Evolutionary conservation across 2,888 invertebrate species (phyloP), one percentile per base, ranked within the genome.

Genomic region (Hemistola chrysoprasaria): DNA sequence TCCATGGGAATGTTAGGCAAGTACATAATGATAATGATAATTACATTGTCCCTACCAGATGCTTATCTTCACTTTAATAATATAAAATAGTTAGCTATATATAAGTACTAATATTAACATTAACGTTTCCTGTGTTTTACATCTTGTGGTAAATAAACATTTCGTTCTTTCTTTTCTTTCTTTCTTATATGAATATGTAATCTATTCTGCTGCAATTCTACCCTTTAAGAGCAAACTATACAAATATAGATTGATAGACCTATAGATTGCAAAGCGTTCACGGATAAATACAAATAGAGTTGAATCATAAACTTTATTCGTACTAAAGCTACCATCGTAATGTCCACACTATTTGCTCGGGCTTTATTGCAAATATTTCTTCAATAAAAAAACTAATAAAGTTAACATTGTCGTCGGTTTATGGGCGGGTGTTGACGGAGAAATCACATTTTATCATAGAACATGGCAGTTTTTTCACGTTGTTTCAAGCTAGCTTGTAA

Each of bases 231-330:
- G 29, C 23, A 40, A 42, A 37, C n/a, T n/a, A n/a, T n/a, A 22
- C 35, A 11, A 25, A 33, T 24, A 25, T 22, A n/a, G n/a, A n/a
- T n/a, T n/a, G n/a, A n/a, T n/a, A n/a, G n/a, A n/a, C 11, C 10
- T 22, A 46, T 34, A 32, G 33, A 24, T 37, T 49, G 44, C 44
- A 47, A 38, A 41, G 35, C 41, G 37, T 40, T 39, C 45, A 9
- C 46, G 43, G 52, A 46, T 47, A 51, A 49, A 47, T 43, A 38
- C 32, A 40, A 47, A 46, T 46, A 32, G 50, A 48, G 43, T 40
- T 39, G 46, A 49, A 44, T 39, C 57, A 59, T 66, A 63, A 70
- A 68, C 29, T 65, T 66, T 64, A 66, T 62, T 54, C 34, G 42
- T 53, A 61, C 55, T 67, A 47, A 65, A 53, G 47, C 50, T 50